A percentile compares a stretch with the other conserved stretches of the same genome.
Evolutionary conservation across 2,113 vertebrate species (phyloP).

Genomic region (Cyphomyrus plagiostoma): DNA sequence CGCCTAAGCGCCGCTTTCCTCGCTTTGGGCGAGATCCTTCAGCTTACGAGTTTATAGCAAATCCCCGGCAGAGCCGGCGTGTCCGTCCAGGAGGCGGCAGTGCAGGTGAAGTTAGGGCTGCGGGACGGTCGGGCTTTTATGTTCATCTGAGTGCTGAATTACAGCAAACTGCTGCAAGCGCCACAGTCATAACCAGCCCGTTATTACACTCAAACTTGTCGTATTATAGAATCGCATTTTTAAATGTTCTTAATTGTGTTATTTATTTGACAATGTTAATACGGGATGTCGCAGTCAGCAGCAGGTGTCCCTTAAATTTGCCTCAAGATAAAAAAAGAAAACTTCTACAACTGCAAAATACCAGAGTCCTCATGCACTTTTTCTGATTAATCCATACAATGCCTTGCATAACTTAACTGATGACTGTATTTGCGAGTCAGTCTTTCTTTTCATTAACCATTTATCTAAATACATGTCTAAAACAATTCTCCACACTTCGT

Average conservation of each 20-base stretch:
- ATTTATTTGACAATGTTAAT: background rate
- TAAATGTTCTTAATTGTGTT: background rate
- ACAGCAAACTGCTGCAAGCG: background rate
- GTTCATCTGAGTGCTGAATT: background rate
- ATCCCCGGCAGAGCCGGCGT: constrained; percentile 51
- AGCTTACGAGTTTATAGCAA: constrained; percentile 59
- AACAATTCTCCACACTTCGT: background rate
- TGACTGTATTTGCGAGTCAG: background rate
- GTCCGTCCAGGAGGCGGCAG: constrained; percentile 69
- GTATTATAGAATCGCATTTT: background rate
- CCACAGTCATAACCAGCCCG: background rate
- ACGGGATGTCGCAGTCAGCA: background rate
- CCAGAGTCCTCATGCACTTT: background rate
- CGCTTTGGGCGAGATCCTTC: constrained; percentile 56
- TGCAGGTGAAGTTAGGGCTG: constrained; percentile 50
- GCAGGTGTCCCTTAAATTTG: background rate
- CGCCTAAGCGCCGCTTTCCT: constrained; percentile 44
- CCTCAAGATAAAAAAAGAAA: background rate
- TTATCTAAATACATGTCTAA: background rate
- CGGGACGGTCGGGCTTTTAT: background rate
- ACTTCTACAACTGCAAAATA: background rate
- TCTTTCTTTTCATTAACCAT: background rate
- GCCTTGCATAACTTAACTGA: background rate
- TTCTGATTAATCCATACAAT: background rate
- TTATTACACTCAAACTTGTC: background rate